A percentile compares a stretch with the other conserved stretches of the same genome.
Conservation (phyloP, 2,888 invertebrate species). For the Aquatica leii region DNA sequence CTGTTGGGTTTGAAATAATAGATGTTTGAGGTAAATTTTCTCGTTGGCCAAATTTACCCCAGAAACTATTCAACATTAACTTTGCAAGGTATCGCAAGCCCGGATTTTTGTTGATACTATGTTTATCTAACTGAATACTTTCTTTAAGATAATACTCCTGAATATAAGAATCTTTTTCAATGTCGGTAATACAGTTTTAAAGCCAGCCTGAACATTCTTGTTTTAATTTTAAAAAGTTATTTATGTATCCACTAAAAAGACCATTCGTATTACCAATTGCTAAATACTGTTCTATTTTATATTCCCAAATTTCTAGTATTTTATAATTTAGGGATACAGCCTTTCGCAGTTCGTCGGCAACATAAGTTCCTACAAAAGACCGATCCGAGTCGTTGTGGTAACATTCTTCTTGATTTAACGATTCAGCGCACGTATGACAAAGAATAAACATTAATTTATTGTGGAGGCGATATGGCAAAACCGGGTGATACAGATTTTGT, state of each 20-base stretch:
- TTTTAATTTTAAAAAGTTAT: neutral
- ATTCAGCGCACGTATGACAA: no score
- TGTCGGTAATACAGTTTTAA: neutral
- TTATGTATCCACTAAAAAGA: neutral
- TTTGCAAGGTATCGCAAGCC: neutral
- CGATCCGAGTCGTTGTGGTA: no score
- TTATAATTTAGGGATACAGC: neutral
- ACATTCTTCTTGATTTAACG: no score
- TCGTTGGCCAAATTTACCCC: constrained; percentile 3
- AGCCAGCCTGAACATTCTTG: neutral
- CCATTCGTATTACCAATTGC: neutral
- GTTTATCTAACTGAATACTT: neutral
- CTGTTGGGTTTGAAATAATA: neutral
- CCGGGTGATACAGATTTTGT: constrained; percentile 5
- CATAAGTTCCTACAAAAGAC: no score
- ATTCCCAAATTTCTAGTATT: neutral
- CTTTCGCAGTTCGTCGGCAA: neutral
- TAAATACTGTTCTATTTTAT: neutral
- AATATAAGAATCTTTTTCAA: neutral
- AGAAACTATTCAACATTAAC: neutral
- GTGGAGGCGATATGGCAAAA: neutral
- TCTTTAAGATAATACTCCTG: neutral
- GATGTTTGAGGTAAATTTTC: neutral
- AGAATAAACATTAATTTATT: constrained; percentile 1
- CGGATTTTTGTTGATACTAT: neutral